These are phyloP conservation scores for Beroe forskalii DNA, from an alignment of 37 sponge, comb jelly and placozoan species.

Conservation along the genomic window DNA sequence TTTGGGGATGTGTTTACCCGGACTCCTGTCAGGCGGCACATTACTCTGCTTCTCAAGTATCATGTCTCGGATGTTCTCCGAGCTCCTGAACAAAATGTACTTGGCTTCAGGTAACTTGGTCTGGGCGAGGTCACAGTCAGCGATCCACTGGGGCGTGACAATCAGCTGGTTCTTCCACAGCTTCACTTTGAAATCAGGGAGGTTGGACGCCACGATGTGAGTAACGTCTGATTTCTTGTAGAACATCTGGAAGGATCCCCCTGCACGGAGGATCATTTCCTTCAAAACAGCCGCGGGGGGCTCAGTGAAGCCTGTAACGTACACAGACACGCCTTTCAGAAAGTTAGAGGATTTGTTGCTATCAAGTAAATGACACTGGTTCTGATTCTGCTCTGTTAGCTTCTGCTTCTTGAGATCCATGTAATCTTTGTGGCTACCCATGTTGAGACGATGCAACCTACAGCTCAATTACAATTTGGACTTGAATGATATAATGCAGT, in stretches of 20 bases:
- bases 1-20: not conserved
- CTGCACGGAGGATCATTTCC: conserved; percentile 72
- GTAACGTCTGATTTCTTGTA: conserved; percentile 71
- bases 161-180: conserved; percentile 56
- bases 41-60: not conserved
- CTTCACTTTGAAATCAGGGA: conserved; percentile 83
- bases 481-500: not conserved
- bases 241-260: conserved; percentile 75
- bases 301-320: conserved; percentile 65
- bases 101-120: conserved; percentile 26
- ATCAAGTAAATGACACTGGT: conserved; percentile 20
- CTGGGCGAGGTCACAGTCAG: conserved; percentile 35
- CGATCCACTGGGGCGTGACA: conserved; percentile 68
- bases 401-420: conserved; percentile 50
- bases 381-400: not conserved
- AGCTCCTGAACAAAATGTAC: conserved; percentile 6
- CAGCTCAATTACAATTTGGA: not conserved
- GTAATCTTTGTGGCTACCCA: conserved; percentile 50
- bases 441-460: not conserved
- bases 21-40: not conserved
- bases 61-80: conserved; percentile 17
- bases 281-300: conserved; percentile 81
- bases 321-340: conserved; percentile 34
- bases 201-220: conserved; percentile 82
- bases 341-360: not conserved